Base-by-base conservation (phyloP, 2,797 vertebrate species). In the Intellagama lesueurii region DNA sequence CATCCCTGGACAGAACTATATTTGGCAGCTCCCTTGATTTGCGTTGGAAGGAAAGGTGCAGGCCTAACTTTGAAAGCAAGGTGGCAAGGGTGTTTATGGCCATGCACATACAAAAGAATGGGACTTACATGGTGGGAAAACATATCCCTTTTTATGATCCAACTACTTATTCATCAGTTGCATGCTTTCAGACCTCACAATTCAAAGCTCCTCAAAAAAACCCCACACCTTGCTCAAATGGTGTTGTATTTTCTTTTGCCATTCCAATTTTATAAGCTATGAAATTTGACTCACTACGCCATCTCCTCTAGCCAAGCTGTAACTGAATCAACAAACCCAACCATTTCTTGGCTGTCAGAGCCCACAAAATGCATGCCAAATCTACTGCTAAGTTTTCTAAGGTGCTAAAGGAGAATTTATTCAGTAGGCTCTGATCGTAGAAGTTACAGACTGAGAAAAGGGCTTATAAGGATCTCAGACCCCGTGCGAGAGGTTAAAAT, bases 201-300 rank as follows among this genome's bases (percentile, higher is more conserved):
- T 47, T 73, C n/a, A 73, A 88, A 64, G 35, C 81, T 64, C 69
- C n/a, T 8, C 52, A 64, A 49, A 70, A 66, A 82, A 64, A 26
- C 19, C 40, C 64, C 87, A 88, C 79, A 66, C 87, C 35, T 75
- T 88, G 49, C 52, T 88, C 17, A 14, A 68, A 32, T 32, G 19
- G 56, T 60, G 19, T 14, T 76, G 70, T 47, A 81, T 88, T 88
- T 88, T 88, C 80, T 56, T 88, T 83, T 78, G 81, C 72, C 24
- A 30, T 69, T 69, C 73, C 87, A 83, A 1, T 83, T 83, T 83
- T 78, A 88, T 52, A 77, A 78, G n/a, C 73, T 78, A 83, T 88
- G 73, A 78, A 83, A 83, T 82, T 32, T 88, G 80, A 82, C 80
- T 47, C 44, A 40, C 60, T 70, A 56, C 70, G 87, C 60, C 47